These are phyloP conservation scores for Drusus annulatus DNA, from an alignment of 1,140 invertebrate species.

Conservation along the genomic window DNA sequence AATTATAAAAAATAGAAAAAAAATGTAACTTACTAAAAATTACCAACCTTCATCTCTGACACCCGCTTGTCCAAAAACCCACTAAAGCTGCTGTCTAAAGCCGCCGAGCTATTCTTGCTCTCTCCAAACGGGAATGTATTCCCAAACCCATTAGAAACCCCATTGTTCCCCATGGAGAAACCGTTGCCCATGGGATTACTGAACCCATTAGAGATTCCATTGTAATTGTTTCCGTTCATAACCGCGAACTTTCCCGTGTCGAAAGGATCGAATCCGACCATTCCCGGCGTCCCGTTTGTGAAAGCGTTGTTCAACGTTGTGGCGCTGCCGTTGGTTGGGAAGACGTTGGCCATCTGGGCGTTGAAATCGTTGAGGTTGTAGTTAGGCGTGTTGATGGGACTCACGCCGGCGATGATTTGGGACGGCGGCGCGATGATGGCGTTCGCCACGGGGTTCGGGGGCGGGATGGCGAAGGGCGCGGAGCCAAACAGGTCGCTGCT, in stretches of 20 bases:
- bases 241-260: slow-evolving; percentile 85
- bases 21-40: slow-evolving; percentile 40
- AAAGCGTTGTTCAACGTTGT: slow-evolving; percentile 60
- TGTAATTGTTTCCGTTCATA: slow-evolving; percentile 32
- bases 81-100: slow-evolving; percentile 72
- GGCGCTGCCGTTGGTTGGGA: slow-evolving; percentile 28
- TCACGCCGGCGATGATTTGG: background rate
- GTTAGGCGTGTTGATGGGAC: slow-evolving; percentile 62
- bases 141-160: slow-evolving; percentile 64
- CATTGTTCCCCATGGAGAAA: slow-evolving; percentile 57
- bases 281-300: slow-evolving; percentile 62
- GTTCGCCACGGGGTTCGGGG: slow-evolving; percentile 51
- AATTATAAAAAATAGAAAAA: slow-evolving; percentile 25
- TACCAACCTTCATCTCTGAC: slow-evolving; percentile 84
- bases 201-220: slow-evolving; percentile 62
- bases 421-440: slow-evolving; percentile 42
- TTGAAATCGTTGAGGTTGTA: slow-evolving; percentile 70
- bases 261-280: slow-evolving; percentile 77
- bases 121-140: slow-evolving; percentile 63
- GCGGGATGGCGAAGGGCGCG: slow-evolving; percentile 71
- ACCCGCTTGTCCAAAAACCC: slow-evolving; percentile 85
- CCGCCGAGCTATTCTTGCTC: slow-evolving; percentile 64
- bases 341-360: slow-evolving; percentile 65
- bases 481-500: slow-evolving; percentile 79
- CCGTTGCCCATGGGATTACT: slow-evolving; percentile 64